Conservation (phyloP, 2,113 vertebrate genomes). For the Monarcha castaneiventris region DNA sequence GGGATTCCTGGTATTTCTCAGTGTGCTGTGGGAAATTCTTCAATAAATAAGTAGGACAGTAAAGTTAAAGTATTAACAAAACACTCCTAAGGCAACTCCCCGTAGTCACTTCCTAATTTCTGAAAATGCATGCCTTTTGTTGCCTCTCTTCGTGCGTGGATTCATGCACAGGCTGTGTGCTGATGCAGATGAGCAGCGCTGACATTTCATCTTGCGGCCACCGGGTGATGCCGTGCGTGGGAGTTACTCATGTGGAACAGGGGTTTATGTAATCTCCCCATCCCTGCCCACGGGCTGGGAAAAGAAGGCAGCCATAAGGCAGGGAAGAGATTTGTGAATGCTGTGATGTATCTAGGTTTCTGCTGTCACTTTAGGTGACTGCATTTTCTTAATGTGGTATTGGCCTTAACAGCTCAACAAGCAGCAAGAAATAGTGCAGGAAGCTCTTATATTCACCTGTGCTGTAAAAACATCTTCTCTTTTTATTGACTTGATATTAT, state of each 20-base stretch:
- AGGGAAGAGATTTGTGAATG: background rate
- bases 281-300: background rate
- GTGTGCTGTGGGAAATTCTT: background rate
- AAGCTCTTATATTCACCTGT: background rate
- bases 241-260: background rate
- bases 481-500: background rate
- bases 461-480: background rate
- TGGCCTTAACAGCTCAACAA: background rate
- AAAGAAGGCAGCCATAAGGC: background rate
- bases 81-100: background rate
- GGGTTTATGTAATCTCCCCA: background rate
- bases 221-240: background rate
- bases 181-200: background rate
- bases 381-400: background rate
- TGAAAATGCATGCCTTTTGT: background rate
- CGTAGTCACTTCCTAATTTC: background rate
- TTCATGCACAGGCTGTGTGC: background rate
- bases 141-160: background rate
- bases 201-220: background rate
- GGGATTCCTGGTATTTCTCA: background rate
- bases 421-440: background rate
- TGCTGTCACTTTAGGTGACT: background rate
- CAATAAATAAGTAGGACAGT: background rate
- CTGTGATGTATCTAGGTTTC: background rate
- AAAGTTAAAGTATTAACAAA: background rate